Percentiles rank a stretch among this genome's conserved stretches.
phyloP scores from a whole-genome alignment of 2,888 invertebrate species.

The Ischnura elegans region DNA sequence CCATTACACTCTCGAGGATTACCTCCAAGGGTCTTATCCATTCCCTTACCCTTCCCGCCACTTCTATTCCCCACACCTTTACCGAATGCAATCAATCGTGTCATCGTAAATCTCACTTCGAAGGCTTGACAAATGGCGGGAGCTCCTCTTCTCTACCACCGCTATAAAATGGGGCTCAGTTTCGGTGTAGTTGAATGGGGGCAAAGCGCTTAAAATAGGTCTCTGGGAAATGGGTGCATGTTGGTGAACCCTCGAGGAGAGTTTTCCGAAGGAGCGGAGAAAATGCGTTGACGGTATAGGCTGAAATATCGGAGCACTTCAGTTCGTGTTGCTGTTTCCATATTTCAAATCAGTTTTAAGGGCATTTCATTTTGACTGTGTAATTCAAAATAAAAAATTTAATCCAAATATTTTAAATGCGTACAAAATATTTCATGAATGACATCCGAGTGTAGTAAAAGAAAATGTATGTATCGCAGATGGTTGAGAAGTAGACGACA shows the following conservation, averaged over 20 bases:
- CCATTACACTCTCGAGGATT: not conserved
- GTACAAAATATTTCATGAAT: too few species aligned
- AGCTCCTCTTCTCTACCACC: not conserved
- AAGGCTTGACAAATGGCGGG: not conserved
- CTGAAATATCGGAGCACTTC: too few species aligned
- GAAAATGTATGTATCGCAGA: too few species aligned
- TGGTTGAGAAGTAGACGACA: too few species aligned
- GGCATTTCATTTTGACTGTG: too few species aligned
- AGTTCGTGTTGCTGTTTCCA: too few species aligned
- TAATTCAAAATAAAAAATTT: too few species aligned
- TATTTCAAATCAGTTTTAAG: too few species aligned
- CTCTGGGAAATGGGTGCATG: not conserved
- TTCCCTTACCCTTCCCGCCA: not conserved
- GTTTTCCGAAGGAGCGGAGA: not conserved
- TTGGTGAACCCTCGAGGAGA: not conserved
- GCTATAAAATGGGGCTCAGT: constrained; percentile 15
- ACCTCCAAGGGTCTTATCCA: not conserved
- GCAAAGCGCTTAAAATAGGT: not conserved
- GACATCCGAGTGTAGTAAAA: too few species aligned
- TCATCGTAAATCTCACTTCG: constrained; percentile 28
- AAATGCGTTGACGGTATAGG: not conserved
- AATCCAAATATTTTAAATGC: too few species aligned
- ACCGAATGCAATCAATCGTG: not conserved
- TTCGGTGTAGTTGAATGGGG: constrained; percentile 12
- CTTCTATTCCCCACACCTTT: not conserved